These are phyloP conservation scores for Cynodonichthys magdalenae DNA, from an alignment of 2,797 vertebrate species.

Conservation along the genomic window DNA sequence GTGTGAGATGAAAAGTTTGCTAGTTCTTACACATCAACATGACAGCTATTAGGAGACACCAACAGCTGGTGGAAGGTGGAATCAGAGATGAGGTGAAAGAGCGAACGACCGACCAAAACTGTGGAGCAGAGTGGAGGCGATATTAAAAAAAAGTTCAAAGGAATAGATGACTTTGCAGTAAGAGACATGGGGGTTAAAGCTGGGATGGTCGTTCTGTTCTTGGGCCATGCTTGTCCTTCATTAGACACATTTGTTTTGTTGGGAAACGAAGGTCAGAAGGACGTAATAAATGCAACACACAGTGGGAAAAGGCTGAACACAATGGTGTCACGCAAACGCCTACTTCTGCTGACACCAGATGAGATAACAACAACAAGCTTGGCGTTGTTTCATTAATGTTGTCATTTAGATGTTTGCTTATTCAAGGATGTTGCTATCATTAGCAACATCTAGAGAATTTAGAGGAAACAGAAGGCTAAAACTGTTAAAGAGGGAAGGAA, in stretches of 20 bases:
- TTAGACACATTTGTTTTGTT: slow-evolving; percentile 54
- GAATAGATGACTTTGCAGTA: slow-evolving; percentile 8
- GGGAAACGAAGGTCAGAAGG: slow-evolving; percentile 27
- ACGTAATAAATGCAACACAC: slow-evolving; percentile 5
- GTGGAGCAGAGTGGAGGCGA: slow-evolving; percentile 14
- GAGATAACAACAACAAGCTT: slow-evolving; percentile 31
- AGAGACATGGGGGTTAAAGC: slow-evolving; percentile 34
- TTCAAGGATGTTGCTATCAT: slow-evolving; percentile 62
- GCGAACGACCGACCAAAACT: slow-evolving; percentile 47
- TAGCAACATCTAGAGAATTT: slow-evolving; percentile 46
- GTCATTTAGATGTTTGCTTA: slow-evolving; percentile 60
- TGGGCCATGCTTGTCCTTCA: slow-evolving; percentile 51
- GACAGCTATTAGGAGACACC: slow-evolving; percentile 73
- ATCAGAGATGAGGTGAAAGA: slow-evolving; percentile 39
- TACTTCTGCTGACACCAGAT: slow-evolving; percentile 32
- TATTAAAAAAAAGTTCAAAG: neutral
- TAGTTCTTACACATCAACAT: slow-evolving; percentile 59
- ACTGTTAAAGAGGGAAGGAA: neutral
- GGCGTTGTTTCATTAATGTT: slow-evolving; percentile 63
- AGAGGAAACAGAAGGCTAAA: slow-evolving; percentile 19
- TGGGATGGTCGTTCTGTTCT: slow-evolving; percentile 41
- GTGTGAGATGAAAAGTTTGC: slow-evolving; percentile 60
- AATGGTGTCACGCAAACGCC: slow-evolving; percentile 24
- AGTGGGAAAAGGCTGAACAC: slow-evolving; percentile 10
- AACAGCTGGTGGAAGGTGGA: slow-evolving; percentile 74